A percentile compares a stretch with the other conserved stretches of the same genome.
Evolutionary conservation across 2,888 invertebrate genomes (phyloP).

Genomic region (Macaria notata): DNA sequence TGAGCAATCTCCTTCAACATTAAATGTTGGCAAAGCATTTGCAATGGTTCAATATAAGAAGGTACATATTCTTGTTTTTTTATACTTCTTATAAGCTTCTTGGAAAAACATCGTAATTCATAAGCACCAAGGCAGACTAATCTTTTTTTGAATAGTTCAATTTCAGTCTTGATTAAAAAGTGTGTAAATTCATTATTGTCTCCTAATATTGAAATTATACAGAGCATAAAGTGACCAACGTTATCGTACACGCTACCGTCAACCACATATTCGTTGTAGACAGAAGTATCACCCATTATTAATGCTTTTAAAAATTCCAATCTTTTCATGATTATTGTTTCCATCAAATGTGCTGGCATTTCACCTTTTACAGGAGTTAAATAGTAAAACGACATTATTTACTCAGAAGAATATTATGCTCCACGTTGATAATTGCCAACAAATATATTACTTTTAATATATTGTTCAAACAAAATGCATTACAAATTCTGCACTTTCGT

Average conservation of each 20-base stretch:
- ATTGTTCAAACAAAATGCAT: too few relatives aligned
- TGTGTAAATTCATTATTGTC: constrained; percentile 53
- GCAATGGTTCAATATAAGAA: constrained; percentile 47
- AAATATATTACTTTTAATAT: too few relatives aligned
- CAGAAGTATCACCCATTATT: constrained; percentile 45
- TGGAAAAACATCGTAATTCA: constrained; percentile 63
- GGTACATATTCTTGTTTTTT: constrained; percentile 46
- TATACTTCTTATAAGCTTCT: constrained; percentile 55
- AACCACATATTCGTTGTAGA: constrained; percentile 79
- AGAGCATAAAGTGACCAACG: constrained; percentile 82
- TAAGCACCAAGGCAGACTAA: constrained; percentile 52
- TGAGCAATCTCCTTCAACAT: constrained; percentile 60
- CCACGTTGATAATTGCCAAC: too few relatives aligned
- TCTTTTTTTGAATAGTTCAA: constrained; percentile 55
- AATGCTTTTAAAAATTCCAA: constrained; percentile 73
- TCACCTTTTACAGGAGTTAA: constrained; percentile 80
- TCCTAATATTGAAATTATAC: constrained; percentile 61
- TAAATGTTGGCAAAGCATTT: constrained; percentile 57
- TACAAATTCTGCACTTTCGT: too few relatives aligned
- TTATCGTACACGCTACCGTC: constrained; percentile 83
- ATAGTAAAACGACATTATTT: constrained; percentile 79
- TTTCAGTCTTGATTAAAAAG: constrained; percentile 61
- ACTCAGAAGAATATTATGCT: too few relatives aligned
- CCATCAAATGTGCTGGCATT: constrained; percentile 75
- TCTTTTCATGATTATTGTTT: constrained; percentile 76